Percentiles rank a stretch among this genome's conserved stretches.
These are phyloP conservation scores for Phrynocephalus forsythii DNA, from an alignment of 2,797 vertebrate genomes.

Conservation along the genomic window DNA sequence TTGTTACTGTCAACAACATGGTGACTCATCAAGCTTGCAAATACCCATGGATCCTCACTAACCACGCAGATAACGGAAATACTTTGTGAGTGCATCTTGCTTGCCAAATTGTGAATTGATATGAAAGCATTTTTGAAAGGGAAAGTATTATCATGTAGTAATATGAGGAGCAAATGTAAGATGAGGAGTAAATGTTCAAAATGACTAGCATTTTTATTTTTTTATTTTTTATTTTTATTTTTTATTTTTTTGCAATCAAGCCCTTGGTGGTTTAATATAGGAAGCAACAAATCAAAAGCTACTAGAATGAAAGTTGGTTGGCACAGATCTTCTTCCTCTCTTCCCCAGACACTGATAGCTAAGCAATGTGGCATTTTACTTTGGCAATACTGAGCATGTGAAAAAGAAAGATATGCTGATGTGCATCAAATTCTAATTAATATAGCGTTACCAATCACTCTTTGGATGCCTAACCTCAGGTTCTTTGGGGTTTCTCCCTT, in stretches of 20 bases:
- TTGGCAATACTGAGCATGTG: background rate
- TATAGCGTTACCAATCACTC: constrained; percentile 63
- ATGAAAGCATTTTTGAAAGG: constrained; percentile 5
- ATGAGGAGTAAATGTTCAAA: background rate
- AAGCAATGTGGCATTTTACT: background rate
- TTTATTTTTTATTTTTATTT: too few relatives aligned
- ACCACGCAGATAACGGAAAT: background rate
- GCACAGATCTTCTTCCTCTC: constrained; percentile 36
- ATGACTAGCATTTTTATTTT: constrained; percentile 10
- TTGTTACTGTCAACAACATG: too few relatives aligned
- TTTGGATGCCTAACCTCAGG: constrained; percentile 66
- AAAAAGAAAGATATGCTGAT: constrained; percentile 20
- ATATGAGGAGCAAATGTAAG: constrained; percentile 21
- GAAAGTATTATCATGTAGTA: constrained; percentile 32
- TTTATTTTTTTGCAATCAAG: constrained; percentile 8
- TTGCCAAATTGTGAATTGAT: background rate
- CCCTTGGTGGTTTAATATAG: constrained; percentile 22
- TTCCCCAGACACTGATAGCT: constrained; percentile 15
- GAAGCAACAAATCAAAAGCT: constrained; percentile 27
- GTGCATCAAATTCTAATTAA: constrained; percentile 60
- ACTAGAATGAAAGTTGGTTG: constrained; percentile 20
- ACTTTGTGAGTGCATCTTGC: background rate
- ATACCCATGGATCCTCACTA: background rate
- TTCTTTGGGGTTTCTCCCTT: constrained; percentile 62
- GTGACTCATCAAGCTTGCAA: background rate